Evolutionary conservation across 2,888 invertebrate species (phyloP), one percentile per base, ranked within the genome.

Genomic region (Junonia oenone): DNA sequence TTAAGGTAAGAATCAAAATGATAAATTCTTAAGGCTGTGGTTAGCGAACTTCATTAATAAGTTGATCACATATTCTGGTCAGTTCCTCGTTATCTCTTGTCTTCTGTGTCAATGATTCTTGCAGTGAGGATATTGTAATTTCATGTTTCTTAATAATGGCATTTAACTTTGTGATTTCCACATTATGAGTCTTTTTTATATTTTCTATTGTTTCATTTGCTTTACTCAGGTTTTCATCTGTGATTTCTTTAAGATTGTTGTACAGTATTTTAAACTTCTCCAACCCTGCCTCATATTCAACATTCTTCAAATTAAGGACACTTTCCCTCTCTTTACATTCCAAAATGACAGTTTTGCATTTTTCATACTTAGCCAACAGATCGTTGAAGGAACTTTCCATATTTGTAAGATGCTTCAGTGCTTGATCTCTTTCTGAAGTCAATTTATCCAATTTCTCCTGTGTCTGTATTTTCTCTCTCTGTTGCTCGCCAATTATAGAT

Each of bases 21-120:
- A n/a, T n/a, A n/a, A n/a, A n/a, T n/a, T n/a, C n/a, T n/a, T n/a
- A n/a, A n/a, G n/a, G n/a, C n/a, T n/a, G n/a, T n/a, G n/a, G n/a
- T n/a, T n/a, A n/a, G n/a, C 76, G 82, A 31, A 87, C 88, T 70
- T 85, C 82, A 69, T 91, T 91, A 71, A 98, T 97, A 43, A 98
- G 93, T 86, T 98, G 98, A 90, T 98, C 98, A 91, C 98, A 96
- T 73, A 98, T 95, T 80, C 95, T 94, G 47, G 97, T 94, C 65
- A 98, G 87, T 81, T 97, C 97, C 65, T 94, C 93, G 80, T 97
- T 98, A 76, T 98, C 98, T 76, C 95, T 95, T 0, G 92, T 92
- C 84, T 98, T 98, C 72, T 97, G 97, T 63, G 95, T 93, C 46
- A 98, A 88, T 43, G 95, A 93, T 69, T 95, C 95, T 71, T 96